Base-by-base conservation (phyloP, 2,888 invertebrate species). In the Lasius platythorax region DNA sequence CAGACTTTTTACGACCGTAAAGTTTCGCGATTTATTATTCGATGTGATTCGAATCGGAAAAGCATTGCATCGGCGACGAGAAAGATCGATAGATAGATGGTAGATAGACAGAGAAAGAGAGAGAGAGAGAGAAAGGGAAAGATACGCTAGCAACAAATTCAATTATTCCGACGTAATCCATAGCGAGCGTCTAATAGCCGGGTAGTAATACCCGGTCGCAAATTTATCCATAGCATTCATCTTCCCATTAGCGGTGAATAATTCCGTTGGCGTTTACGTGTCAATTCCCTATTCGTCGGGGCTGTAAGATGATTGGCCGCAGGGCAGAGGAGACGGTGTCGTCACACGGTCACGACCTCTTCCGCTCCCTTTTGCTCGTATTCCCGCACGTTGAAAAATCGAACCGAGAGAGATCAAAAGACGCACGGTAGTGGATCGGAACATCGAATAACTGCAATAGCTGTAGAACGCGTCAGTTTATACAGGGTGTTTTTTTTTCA, bases 161-260 rank as follows among this genome's bases (percentile, higher is more conserved):
- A 84, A 88, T 90, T 90, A 89, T 91, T 91, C 87, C 86, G 83
- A 84, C 88, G 82, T 85, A 83, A 87, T 56, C 82, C 88, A 74
- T 82, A 88, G 87, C 87, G 89, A 89, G 87, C 86, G 85, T 87
- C 88, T 92, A 92, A 92, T 92, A 91, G 87, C 90, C 87, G 88
- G 88, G 86, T 90, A 91, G 89, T 50, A 37, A 11, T 91, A 90
- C 86, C 88, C 87, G 90, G 85, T 89, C 90, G 91, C 87, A 89
- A 90, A 91, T 92, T 92, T 92, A 93, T 93, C 93, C 92, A 90
- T 86, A 87, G 88, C 90, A 90, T 92, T 92, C 91, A 93, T 92
- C 92, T 92, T 91, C 91, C 92, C 91, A 93, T 93, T 93, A 92
- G 92, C 91, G 91, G 89, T 91, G 92, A 93, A 93, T 93, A 92